Evolutionary conservation across 64 coral and sea anemone genomes (phyloP).

Genomic region (Porites australiensis): DNA sequence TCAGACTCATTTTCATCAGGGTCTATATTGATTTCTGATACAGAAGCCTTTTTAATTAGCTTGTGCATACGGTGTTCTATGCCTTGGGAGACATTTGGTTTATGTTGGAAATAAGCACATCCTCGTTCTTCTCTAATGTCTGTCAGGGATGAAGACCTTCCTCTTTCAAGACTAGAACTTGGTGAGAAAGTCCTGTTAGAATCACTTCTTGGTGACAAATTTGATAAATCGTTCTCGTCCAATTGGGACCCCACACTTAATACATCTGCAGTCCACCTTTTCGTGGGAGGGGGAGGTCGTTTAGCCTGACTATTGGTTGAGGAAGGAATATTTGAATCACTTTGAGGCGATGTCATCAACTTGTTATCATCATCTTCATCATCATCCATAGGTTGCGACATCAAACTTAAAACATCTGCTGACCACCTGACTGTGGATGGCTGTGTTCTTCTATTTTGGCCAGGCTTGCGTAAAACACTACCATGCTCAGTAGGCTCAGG

Average conservation of each 20-base stretch:
- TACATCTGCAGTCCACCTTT: constrained; percentile 78
- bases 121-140: constrained; percentile 44
- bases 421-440: constrained; percentile 55
- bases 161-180: constrained; percentile 3
- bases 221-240: not conserved
- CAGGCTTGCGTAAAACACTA: constrained; percentile 3
- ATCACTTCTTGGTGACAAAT: constrained; percentile 28
- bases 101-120: constrained; percentile 55
- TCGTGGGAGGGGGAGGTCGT: constrained; percentile 47
- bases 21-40: constrained; percentile 38
- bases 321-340: constrained; percentile 11
- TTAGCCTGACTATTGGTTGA: not conserved
- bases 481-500: not conserved
- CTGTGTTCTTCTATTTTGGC: constrained; percentile 5
- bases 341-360: not conserved
- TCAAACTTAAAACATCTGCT: constrained; percentile 41
- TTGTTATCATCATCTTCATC: constrained; percentile 27
- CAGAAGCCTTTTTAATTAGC: constrained; percentile 60
- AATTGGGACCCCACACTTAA: constrained; percentile 43
- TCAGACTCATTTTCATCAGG: constrained; percentile 49
- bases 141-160: constrained; percentile 68
- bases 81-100: constrained; percentile 82
- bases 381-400: constrained; percentile 22
- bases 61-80: constrained; percentile 86
- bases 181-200: constrained; percentile 15